Evolutionary conservation across 1,140 invertebrate species (phyloP).

Genomic region (Aporrectodea caliginosa): DNA sequence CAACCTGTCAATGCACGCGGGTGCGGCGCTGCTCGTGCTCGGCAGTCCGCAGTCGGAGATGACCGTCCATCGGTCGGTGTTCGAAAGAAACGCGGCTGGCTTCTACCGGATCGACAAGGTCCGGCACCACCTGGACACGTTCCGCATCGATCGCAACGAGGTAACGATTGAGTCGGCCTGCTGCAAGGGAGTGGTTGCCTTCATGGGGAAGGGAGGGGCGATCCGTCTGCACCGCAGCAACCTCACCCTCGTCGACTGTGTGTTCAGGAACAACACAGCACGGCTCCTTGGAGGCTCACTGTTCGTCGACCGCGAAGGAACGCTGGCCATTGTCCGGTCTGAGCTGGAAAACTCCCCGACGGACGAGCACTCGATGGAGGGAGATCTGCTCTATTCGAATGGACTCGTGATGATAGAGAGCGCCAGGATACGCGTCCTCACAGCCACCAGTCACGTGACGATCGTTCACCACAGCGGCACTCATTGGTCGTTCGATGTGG

Average conservation of each 20-base stretch:
- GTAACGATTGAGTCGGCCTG: slow-evolving; percentile 20
- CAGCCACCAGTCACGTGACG: slow-evolving; percentile 19
- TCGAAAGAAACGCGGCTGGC: slow-evolving; percentile 23
- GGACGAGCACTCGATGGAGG: slow-evolving; percentile 23
- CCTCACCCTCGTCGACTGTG: slow-evolving; percentile 21
- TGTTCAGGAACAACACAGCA: slow-evolving; percentile 27
- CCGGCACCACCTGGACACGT: slow-evolving; percentile 9
- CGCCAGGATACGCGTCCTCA: background rate
- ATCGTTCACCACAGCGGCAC: slow-evolving; percentile 24
- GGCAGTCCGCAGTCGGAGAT: background rate
- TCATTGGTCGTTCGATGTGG: slow-evolving; percentile 30
- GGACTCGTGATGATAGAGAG: slow-evolving; percentile 16
- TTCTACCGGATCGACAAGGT: slow-evolving; percentile 8
- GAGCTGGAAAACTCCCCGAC: slow-evolving; percentile 19
- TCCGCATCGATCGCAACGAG: slow-evolving; percentile 20
- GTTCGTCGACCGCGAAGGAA: slow-evolving; percentile 28
- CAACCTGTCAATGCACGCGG: slow-evolving; percentile 29
- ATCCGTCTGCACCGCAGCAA: slow-evolving; percentile 22
- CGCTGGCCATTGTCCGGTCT: background rate
- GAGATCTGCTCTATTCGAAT: slow-evolving; percentile 30
- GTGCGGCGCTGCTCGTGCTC: slow-evolving; percentile 2
- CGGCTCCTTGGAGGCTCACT: slow-evolving; percentile 26
- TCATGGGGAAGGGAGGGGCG: slow-evolving; percentile 28
- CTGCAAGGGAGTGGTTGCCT: slow-evolving; percentile 29
- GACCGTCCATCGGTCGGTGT: slow-evolving; percentile 17